These are phyloP conservation scores for Ischnus inquisitorius DNA, from an alignment of 2,888 invertebrate genomes.

Conservation along the genomic window DNA sequence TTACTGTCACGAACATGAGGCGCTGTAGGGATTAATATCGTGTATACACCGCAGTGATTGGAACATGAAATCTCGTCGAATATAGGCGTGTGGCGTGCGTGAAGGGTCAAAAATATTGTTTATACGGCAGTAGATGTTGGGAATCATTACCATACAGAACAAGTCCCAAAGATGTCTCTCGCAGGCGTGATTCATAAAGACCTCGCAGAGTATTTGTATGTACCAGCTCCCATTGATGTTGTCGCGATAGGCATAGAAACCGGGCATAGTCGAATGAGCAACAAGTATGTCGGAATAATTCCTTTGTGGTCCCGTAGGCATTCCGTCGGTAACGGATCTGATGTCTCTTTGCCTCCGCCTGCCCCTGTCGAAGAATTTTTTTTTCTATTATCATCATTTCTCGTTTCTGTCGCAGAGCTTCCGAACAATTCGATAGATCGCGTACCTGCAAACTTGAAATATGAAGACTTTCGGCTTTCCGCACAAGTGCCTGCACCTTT, in stretches of 20 bases:
- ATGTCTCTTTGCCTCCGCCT: neutral
- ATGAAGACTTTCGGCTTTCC: conserved; percentile 88
- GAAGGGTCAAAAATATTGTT: no score
- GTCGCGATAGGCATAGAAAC: conserved; percentile 87
- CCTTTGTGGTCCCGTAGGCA: conserved; percentile 55
- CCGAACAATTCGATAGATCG: neutral
- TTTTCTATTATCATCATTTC: neutral
- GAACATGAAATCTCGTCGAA: no score
- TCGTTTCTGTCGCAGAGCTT: neutral
- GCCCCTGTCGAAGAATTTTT: conserved; percentile 34
- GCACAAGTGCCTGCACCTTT: conserved; percentile 85
- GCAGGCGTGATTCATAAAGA: conserved; percentile 84
- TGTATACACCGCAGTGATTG: no score
- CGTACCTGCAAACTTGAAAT: conserved; percentile 87
- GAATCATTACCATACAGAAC: conserved; percentile 76
- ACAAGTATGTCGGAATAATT: conserved; percentile 87
- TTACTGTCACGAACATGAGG: no score
- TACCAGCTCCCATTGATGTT: conserved; percentile 87
- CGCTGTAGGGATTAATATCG: no score
- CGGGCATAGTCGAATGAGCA: conserved; percentile 86
- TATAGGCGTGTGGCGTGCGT: no score
- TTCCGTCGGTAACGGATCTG: conserved; percentile 9
- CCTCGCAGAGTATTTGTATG: conserved; percentile 87
- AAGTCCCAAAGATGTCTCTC: conserved; percentile 78
- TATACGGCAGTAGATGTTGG: neutral